A percentile compares a stretch with the other conserved stretches of the same genome.
These are phyloP conservation scores for Bostrychus sinensis DNA, from an alignment of 2,113 vertebrate species.

Conservation along the genomic window DNA sequence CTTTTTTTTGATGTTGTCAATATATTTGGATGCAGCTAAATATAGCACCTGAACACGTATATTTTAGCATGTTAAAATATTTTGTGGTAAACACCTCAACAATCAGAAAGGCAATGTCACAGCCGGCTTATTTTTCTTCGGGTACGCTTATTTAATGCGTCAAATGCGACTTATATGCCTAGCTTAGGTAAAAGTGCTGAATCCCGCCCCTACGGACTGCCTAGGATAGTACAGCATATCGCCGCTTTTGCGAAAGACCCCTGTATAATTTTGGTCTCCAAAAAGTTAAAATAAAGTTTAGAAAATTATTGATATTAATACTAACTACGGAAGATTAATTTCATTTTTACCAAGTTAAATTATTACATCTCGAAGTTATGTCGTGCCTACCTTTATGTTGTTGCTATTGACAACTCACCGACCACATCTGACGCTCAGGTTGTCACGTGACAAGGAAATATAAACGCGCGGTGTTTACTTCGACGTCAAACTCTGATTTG, in stretches of 20 bases:
- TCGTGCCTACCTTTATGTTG: not conserved
- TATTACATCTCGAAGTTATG: not conserved
- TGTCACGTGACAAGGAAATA: conserved; percentile 55
- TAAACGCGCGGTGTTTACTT: conserved; percentile 45
- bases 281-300: not conserved
- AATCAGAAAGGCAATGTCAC: conserved; percentile 32
- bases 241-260: not conserved
- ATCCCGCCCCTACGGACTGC: conserved; percentile 30
- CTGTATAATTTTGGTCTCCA: no score
- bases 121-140: conserved; percentile 28
- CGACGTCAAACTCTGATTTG: not conserved
- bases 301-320: no score
- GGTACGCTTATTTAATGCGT: conserved; percentile 23
- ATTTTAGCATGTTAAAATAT: not conserved
- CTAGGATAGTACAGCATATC: accelerated
- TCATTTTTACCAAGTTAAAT: not conserved
- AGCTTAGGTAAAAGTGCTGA: accelerated
- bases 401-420: conserved; percentile 23
- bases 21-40: not conserved
- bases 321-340: not conserved
- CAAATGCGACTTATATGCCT: no score
- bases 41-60: accelerated
- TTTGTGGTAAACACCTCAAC: not conserved
- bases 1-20: not conserved
- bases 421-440: not conserved